Evolutionary conservation across 2,797 vertebrate species (phyloP).

Genomic region (Meda fulgida): DNA sequence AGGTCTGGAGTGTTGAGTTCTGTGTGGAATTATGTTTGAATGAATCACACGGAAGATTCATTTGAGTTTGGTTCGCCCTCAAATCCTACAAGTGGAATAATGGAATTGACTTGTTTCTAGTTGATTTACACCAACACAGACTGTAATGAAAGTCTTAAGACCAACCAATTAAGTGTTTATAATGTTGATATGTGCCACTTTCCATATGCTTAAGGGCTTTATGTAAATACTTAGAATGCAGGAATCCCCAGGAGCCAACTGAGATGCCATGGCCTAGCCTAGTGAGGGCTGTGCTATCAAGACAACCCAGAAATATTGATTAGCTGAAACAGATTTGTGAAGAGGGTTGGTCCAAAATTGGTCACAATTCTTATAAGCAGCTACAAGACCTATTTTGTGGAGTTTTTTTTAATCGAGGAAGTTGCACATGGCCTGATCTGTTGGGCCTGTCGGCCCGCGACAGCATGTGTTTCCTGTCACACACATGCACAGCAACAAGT

Average conservation of each 20-base stretch:
- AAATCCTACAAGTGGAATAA: constrained; percentile 13
- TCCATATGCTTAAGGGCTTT: neutral
- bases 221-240: neutral
- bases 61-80: too few species aligned
- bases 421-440: too few species aligned
- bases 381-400: neutral
- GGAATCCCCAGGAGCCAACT: too few species aligned
- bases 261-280: neutral
- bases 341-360: neutral
- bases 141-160: constrained; percentile 7
- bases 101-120: constrained; percentile 13
- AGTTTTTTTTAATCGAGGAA: too few species aligned
- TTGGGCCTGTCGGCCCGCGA: too few species aligned
- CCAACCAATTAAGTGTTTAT: constrained; percentile 3
- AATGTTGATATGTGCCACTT: neutral
- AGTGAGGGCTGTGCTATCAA: neutral
- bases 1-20: too few species aligned
- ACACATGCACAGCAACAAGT: too few species aligned
- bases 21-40: too few species aligned
- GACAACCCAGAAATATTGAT: neutral
- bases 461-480: too few species aligned
- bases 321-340: neutral
- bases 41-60: too few species aligned
- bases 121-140: neutral
- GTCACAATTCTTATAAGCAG: neutral